Conservation (phyloP, 1,140 invertebrate genomes). For the Drosophila gunungcola region DNA sequence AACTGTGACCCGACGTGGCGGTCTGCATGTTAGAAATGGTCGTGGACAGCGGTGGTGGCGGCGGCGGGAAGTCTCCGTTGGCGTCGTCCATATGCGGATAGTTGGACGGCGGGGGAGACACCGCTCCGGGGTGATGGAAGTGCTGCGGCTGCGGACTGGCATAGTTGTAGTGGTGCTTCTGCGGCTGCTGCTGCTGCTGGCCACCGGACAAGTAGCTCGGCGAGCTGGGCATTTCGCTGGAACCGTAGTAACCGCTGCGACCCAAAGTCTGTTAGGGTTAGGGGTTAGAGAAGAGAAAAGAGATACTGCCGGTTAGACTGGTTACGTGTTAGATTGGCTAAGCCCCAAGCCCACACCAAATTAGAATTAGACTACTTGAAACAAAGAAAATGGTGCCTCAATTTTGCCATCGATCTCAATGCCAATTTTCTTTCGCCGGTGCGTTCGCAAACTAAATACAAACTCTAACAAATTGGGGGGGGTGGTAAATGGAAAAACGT, state of each 20-base stretch:
- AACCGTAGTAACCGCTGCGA: slow-evolving; percentile 71
- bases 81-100: slow-evolving; percentile 56
- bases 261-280: slow-evolving; percentile 78
- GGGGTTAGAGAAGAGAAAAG: slow-evolving; percentile 50
- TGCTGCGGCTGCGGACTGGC: slow-evolving; percentile 72
- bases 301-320: slow-evolving; percentile 64
- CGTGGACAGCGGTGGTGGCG: slow-evolving; percentile 78
- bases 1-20: slow-evolving; percentile 69
- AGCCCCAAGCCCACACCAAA: slow-evolving; percentile 58
- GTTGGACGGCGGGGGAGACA: slow-evolving; percentile 74
- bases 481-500: slow-evolving; percentile 4
- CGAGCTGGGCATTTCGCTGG: slow-evolving; percentile 72
- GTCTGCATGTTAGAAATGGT: slow-evolving; percentile 84
- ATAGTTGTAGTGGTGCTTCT: slow-evolving; percentile 79
- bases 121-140: slow-evolving; percentile 78
- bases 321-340: slow-evolving; percentile 58
- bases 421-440: slow-evolving; percentile 56
- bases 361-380: slow-evolving; percentile 32
- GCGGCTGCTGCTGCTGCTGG: slow-evolving; percentile 30
- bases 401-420: slow-evolving; percentile 51
- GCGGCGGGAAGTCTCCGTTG: slow-evolving; percentile 76
- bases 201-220: slow-evolving; percentile 69
- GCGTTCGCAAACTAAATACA: slow-evolving; percentile 38
- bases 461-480: slow-evolving; percentile 16
- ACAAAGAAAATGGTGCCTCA: slow-evolving; percentile 19